phyloP scores from a whole-genome alignment of 2,888 invertebrate genomes.

The Chaitophorus viminalis region DNA sequence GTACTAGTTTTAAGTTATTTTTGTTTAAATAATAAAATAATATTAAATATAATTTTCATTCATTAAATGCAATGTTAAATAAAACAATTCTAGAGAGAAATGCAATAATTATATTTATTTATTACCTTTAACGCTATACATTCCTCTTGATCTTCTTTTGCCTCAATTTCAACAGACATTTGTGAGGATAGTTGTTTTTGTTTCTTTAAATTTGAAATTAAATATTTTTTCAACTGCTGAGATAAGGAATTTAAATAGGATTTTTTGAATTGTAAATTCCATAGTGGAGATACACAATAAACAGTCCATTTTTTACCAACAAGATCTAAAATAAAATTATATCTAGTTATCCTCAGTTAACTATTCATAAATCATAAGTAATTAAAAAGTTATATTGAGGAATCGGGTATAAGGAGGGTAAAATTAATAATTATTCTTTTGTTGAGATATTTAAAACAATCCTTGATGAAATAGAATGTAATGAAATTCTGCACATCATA shows the following conservation, averaged over 20 bases:
- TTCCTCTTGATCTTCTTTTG: conserved; percentile 42
- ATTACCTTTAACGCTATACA: conserved; percentile 50
- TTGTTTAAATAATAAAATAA: background rate
- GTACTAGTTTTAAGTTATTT: background rate
- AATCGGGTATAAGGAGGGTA: background rate
- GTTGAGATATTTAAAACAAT: background rate
- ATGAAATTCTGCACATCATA: too few relatives aligned
- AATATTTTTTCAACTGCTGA: background rate
- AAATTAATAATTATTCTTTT: background rate
- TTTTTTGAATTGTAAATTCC: conserved; percentile 64
- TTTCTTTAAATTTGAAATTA: conserved; percentile 1
- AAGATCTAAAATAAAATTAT: conserved; percentile 66
- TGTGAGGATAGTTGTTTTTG: background rate
- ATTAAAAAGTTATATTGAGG: background rate
- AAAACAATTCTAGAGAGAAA: background rate
- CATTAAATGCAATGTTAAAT: background rate
- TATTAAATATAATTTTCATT: background rate
- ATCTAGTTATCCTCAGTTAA: background rate
- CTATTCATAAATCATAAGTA: background rate
- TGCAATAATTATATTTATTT: background rate
- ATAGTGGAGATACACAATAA: conserved; percentile 67
- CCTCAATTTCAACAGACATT: conserved; percentile 17
- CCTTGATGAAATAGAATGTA: too few relatives aligned
- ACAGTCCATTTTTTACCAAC: conserved; percentile 67
- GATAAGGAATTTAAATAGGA: conserved; percentile 24